Conservation (phyloP, 2,888 invertebrate species). For the Eustalomyia histrio region DNA sequence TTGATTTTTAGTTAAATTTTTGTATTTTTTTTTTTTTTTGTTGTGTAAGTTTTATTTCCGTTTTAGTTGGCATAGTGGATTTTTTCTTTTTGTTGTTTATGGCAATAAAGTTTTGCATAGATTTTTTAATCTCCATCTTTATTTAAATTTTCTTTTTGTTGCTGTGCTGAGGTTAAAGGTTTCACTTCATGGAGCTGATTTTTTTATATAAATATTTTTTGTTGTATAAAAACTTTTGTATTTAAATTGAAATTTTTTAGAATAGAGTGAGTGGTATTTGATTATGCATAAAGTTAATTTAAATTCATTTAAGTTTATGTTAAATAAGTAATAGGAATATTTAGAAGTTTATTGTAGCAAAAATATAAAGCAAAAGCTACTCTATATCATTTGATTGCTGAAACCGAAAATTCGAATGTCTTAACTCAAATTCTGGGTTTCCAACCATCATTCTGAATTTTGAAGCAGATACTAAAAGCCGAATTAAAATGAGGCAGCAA, state of each 20-base stretch:
- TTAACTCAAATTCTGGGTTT: too few relatives aligned
- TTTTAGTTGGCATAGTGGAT: slow-evolving; percentile 37
- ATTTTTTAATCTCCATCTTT: slow-evolving; percentile 53
- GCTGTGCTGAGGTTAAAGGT: slow-evolving; percentile 37
- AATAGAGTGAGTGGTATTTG: slow-evolving; percentile 25
- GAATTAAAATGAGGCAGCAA: too few relatives aligned
- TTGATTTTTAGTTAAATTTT: slow-evolving; percentile 65
- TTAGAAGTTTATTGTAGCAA: too few relatives aligned
- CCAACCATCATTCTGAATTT: too few relatives aligned
- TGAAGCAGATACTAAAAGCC: too few relatives aligned
- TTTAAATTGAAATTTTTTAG: slow-evolving; percentile 54
- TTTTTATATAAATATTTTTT: slow-evolving; percentile 38
- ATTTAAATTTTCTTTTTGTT: slow-evolving; percentile 57
- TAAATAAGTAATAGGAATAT: too few relatives aligned
- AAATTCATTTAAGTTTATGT: slow-evolving; percentile 48
- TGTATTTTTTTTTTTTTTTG: slow-evolving; percentile 28
- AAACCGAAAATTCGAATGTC: too few relatives aligned
- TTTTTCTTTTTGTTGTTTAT: slow-evolving; percentile 58
- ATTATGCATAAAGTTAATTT: slow-evolving; percentile 58
- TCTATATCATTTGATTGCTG: too few relatives aligned
- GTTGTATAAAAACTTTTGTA: slow-evolving; percentile 6
- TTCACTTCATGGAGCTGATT: slow-evolving; percentile 35
- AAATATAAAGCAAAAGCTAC: too few relatives aligned
- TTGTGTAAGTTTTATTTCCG: slow-evolving; percentile 65
- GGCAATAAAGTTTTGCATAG: slow-evolving; percentile 60